Base-by-base conservation (phyloP, 2,113 vertebrate species). In the Zosterops pallidus region DNA sequence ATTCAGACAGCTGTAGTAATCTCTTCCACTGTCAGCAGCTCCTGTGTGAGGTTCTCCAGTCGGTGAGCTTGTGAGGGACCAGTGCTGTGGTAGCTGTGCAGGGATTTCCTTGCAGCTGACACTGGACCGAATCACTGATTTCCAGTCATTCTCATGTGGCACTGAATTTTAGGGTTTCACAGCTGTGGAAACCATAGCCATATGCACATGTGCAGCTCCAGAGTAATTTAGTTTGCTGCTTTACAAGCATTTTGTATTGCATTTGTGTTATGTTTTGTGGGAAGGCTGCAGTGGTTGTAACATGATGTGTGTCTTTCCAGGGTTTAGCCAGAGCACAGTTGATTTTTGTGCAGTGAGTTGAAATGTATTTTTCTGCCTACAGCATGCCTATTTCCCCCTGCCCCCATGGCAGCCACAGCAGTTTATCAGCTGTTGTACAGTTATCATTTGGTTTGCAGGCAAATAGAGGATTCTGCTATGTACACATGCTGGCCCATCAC, bases 171-270 rank as follows among this genome's bases (percentile, higher is more conserved):
- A 75, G 44, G 9, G 11, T 72, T 80, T 83, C 62, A 77, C 28
- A 76, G 9, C 50, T 57, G 7, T 55, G 20, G 42, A 26, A 60
- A 23, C 12, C 37, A 6, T 33, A 49, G 7, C 53, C 14, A 3
- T 44, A 16, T 2, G 2, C 3, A 16, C 0, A 1, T 37, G 14
- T 71, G 25, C 47, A 56, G 20, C 37, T 79, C 37, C 53, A 65
- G 1, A 4, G 11, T 55, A 29, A 2, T 42, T 35, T 2, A 2
- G 35, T 21, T 20, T 5, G 23, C 24, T 69, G 11, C 6, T 49
- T 75, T 5, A 31, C 20, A 56, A 53, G 23, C 14, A 10, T 71
- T 82, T 78, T 67, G 28, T 82, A 17, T 76, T 57, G 11, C 29
- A 17, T n/a, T 28, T 77, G 53, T 65, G 21, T 31, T 59, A n/a